phyloP scores from a whole-genome alignment of 2,113 vertebrate genomes.

The Daboia siamensis region DNA sequence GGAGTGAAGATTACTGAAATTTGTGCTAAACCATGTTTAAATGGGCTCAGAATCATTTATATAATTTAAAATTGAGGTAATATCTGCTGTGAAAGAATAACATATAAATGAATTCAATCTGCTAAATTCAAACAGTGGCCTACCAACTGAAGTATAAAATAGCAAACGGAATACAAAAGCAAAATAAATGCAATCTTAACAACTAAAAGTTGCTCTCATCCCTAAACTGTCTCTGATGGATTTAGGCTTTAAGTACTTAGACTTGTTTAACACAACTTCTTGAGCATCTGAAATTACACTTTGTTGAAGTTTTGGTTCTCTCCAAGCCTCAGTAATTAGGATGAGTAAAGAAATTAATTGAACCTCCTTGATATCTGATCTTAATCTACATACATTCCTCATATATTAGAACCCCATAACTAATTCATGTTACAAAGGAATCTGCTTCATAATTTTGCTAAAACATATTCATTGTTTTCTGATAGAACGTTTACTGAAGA shows the following conservation, averaged over 20 bases:
- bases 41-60: not conserved
- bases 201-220: not conserved
- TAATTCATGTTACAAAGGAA: not conserved
- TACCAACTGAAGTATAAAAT: not conserved
- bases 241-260: not conserved
- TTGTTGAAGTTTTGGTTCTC: not conserved
- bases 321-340: not conserved
- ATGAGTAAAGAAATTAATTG: not conserved
- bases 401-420: not conserved
- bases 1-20: not conserved
- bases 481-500: slow-evolving; percentile 86
- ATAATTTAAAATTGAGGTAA: not conserved
- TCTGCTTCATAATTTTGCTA: not conserved
- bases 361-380: not conserved
- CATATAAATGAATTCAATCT: not conserved
- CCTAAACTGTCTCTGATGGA: not conserved
- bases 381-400: not conserved
- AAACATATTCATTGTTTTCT: slow-evolving; percentile 22
- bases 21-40: not conserved
- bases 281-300: not conserved
- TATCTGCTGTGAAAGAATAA: not conserved
- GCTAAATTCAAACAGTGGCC: not conserved
- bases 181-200: not conserved
- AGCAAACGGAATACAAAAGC: not conserved
- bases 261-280: not conserved